Base-by-base conservation (phyloP, 1,140 invertebrate genomes). In the Pogonomyrmex californicus region DNA sequence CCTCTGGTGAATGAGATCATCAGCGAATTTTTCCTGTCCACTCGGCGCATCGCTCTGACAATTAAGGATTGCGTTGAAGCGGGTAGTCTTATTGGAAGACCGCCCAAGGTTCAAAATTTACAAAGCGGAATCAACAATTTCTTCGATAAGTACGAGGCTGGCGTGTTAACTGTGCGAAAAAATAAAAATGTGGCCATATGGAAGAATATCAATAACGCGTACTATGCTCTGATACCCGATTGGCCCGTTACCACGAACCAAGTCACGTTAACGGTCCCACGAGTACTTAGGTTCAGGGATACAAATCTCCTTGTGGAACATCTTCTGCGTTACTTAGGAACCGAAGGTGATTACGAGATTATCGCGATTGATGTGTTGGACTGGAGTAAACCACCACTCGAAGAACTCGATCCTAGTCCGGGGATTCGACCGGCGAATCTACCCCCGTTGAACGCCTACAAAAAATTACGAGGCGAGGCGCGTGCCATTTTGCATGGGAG, bases 361-460 rank as follows among this genome's bases (percentile, higher is more conserved):
- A 92, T 91, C 14, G 91, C 75, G 12, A 87, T 95, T 5, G 90
- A 93, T 14, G 86, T 95, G 0, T 54, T 91, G 33, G 92, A 92
- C 68, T 91, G 88, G 91, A 89, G 92, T 51, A 92, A 92, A 68
- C 51, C 90, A 4, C 87, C 91, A 3, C 90, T 93, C 1, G 92
- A 89, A 91, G 92, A 92, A 51, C 91, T 89, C 75, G 92, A 93
- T 47, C 93, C 93, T 0, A 94, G 92, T 78, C 87, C 91, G 14
- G 92, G 90, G 0, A 90, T 94, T 38, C 90, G 92, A 1, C 91
- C 93, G 5, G 91, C 92, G 0, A 93, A 93, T 82, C 66, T 95
- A 23, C 94, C 94, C 0, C 91, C 93, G 3, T 78, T 95, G 30
- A 95, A 95, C 70, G 94, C 93, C 1, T 94, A 90, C 62, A 91